Evolutionary conservation across 1,140 invertebrate genomes (phyloP).

Genomic region (Leptopilina clavipes): DNA sequence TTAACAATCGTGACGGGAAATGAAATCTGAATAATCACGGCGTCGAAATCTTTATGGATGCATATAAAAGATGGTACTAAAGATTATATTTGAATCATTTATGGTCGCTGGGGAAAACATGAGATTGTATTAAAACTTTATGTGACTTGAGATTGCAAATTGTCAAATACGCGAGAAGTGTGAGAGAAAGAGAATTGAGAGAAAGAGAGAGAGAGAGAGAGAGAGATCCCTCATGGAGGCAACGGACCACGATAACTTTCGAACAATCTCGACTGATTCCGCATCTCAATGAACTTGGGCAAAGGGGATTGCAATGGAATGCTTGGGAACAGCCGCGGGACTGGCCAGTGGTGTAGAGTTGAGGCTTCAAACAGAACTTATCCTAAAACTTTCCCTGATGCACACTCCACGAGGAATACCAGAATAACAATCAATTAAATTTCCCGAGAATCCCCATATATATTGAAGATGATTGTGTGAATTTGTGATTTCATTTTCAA

Average conservation of each 20-base stretch:
- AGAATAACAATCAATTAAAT: slow-evolving; percentile 60
- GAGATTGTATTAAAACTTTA: slow-evolving; percentile 28
- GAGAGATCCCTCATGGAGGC: slow-evolving; percentile 13
- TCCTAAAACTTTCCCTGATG: slow-evolving; percentile 45
- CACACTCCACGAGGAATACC: slow-evolving; percentile 28
- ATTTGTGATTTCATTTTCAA: not conserved
- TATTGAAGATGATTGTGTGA: not conserved
- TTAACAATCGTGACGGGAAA: not conserved
- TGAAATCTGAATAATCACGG: not conserved
- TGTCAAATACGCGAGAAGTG: slow-evolving; percentile 35
- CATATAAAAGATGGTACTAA: not conserved
- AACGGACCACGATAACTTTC: slow-evolving; percentile 44
- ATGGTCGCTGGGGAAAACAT: slow-evolving; percentile 8
- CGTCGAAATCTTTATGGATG: not conserved
- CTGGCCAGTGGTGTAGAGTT: slow-evolving; percentile 52
- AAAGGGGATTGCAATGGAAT: not conserved
- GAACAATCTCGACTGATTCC: slow-evolving; percentile 51
- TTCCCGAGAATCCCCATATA: slow-evolving; percentile 42
- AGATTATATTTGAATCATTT: slow-evolving; percentile 11
- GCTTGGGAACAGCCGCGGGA: slow-evolving; percentile 29
- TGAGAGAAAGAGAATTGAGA: too few relatives aligned
- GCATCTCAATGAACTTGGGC: slow-evolving; percentile 50
- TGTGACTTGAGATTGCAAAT: slow-evolving; percentile 43
- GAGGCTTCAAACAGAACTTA: slow-evolving; percentile 51
- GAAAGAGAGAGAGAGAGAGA: not conserved